Conservation (phyloP, 2,113 vertebrate genomes). For the Psittacus erithacus region DNA sequence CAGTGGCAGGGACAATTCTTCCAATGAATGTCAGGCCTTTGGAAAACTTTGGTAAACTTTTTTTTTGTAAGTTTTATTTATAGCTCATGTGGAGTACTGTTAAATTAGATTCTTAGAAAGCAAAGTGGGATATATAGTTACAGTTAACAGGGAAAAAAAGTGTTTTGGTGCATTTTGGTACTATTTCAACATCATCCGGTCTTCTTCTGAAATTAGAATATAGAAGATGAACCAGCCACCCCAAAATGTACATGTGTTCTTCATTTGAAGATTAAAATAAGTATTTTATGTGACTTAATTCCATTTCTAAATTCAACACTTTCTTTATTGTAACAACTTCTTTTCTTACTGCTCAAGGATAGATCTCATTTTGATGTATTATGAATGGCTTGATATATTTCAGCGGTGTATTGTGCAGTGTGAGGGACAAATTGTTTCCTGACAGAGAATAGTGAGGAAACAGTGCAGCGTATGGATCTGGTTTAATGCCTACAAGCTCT, state of each 20-base stretch:
- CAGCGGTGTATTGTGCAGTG: neutral
- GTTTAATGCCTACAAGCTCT: neutral
- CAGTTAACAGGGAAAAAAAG: neutral
- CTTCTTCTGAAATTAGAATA: neutral
- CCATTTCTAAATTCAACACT: neutral
- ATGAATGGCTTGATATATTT: neutral
- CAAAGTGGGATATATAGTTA: neutral
- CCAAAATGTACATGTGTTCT: neutral
- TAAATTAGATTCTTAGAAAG: neutral
- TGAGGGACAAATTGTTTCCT: neutral
- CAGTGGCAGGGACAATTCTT: constrained; percentile 74
- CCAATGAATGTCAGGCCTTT: constrained; percentile 73
- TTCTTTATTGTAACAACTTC: neutral
- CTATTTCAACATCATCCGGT: neutral
- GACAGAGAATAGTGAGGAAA: neutral
- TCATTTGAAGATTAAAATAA: neutral
- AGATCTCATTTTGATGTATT: neutral
- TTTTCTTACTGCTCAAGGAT: neutral
- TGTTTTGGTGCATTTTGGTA: neutral
- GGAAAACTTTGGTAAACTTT: constrained; percentile 87
- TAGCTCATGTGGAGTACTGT: constrained; percentile 38
- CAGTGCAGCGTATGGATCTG: neutral
- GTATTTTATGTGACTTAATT: neutral
- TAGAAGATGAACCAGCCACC: neutral
- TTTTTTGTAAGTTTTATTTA: constrained; percentile 73